Percentiles rank a stretch among this genome's conserved stretches.
phyloP scores from a whole-genome alignment of 2,888 invertebrate genomes.

The Cryptocephalus primarius region DNA sequence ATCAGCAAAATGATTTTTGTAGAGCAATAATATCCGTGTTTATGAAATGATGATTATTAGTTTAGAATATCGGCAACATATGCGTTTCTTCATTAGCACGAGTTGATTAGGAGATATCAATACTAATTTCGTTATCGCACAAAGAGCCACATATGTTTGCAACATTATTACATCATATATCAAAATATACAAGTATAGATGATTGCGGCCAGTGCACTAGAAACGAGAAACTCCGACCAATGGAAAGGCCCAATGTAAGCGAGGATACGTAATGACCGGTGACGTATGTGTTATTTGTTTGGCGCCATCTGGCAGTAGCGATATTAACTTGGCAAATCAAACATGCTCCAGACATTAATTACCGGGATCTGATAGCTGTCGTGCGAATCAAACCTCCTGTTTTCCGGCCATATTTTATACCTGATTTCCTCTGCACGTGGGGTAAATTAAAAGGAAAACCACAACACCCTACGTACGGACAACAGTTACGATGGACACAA shows the following conservation, averaged over 20 bases:
- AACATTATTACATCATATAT: conserved; percentile 41
- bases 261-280: conserved; percentile 35
- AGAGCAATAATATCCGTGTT: conserved; percentile 1
- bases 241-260: conserved; percentile 9
- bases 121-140: conserved; percentile 36
- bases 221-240: conserved; percentile 17
- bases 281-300: conserved; percentile 42
- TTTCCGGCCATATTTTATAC: too few relatives aligned
- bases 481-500: too few relatives aligned
- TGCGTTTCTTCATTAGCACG: conserved; percentile 37
- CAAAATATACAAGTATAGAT: conserved; percentile 36
- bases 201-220: conserved; percentile 34
- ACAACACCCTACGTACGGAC: too few relatives aligned
- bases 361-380: conserved; percentile 31
- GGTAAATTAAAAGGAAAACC: too few relatives aligned
- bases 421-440: too few relatives aligned
- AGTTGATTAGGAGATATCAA: conserved; percentile 38
- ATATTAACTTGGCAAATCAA: conserved; percentile 44
- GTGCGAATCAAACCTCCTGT: conserved; percentile 9
- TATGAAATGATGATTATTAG: conserved; percentile 9
- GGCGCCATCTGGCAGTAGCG: conserved; percentile 41
- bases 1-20: too few relatives aligned
- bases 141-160: conserved; percentile 35
- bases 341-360: conserved; percentile 40
- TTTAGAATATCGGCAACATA: conserved; percentile 24